Evolutionary conservation across 2,113 vertebrate genomes (phyloP), one percentile per base, ranked within the genome.

Genomic region (Budorcas taxicolor): DNA sequence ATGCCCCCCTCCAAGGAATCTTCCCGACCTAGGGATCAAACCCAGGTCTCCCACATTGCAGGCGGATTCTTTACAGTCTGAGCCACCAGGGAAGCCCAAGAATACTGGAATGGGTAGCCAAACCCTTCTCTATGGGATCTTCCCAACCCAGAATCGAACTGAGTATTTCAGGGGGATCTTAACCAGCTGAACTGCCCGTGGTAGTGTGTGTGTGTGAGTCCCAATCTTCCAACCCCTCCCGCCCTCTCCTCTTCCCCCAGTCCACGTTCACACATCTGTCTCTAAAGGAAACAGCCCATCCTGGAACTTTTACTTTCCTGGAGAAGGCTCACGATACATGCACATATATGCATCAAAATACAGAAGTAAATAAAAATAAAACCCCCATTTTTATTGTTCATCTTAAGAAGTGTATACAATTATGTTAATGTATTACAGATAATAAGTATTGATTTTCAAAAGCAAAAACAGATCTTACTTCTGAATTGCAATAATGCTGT

Each of bases 381-480:
- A 25, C 7, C 7, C 6, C 43, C 4, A 12, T 55, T 78, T 84
- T 83, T 40, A 19, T 14, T 52, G n/a, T 58, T 83, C 76, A 60
- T 60, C 57, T 76, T 36, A 15, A 60, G 86, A 31, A 78, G 21
- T 8, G 3, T 47, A 19, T 45, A 2, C 36, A 21, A 45, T 36
- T 45, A 36, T 55, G 16, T 52, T 90, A 57, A 25, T 74, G 2
- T 71, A 55, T 71, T 78, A 31, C 25, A 88, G n/a, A 74, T 53
- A 47, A 21, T 47, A 57, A 74, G 10, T 29, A 58, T 60, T 55
- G 47, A 62, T 36, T 90, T 85, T 64, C 78, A 31, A 71, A 90
- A 95, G 43, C 50, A 87, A 53, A 87, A 88, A 53, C n/a, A 83
- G 8, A 64, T 47, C 40, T 89, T 76, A 53, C 23, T 64, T 89